Percentiles rank a stretch among this genome's conserved stretches.
phyloP scores from a whole-genome alignment of 1,140 invertebrate genomes.

The Cydia amplana region DNA sequence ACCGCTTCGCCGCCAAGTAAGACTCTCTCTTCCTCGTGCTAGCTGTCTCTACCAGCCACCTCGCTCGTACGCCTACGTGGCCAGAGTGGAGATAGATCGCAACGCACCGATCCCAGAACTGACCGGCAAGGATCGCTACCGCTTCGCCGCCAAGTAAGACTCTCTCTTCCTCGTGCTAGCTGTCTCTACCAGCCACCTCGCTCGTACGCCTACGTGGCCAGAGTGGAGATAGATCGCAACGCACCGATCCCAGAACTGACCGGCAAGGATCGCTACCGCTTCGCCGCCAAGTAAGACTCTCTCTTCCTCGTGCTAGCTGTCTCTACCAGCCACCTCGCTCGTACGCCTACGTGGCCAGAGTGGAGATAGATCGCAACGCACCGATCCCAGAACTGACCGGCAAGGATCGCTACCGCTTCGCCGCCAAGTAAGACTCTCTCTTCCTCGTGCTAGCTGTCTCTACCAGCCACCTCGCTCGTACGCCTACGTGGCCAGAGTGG shows the following conservation, averaged over 20 bases:
- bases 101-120: slow-evolving; percentile 42
- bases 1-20: slow-evolving; percentile 56
- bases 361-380: slow-evolving; percentile 18
- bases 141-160: slow-evolving; percentile 54
- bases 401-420: slow-evolving; percentile 55
- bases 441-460: no score
- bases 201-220: slow-evolving; percentile 53
- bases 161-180: no score
- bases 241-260: slow-evolving; percentile 42
- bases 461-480: slow-evolving; percentile 40
- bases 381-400: slow-evolving; percentile 47
- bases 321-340: slow-evolving; percentile 17
- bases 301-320: no score
- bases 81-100: slow-evolving; percentile 35
- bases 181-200: no score
- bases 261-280: slow-evolving; percentile 57
- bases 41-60: no score
- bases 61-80: slow-evolving; percentile 56
- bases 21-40: slow-evolving; percentile 6
- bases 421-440: slow-evolving; percentile 46
- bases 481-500: slow-evolving; percentile 49
- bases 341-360: slow-evolving; percentile 53
- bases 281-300: slow-evolving; percentile 49
- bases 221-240: slow-evolving; percentile 32
- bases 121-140: slow-evolving; percentile 52